Evolutionary conservation across 2,888 invertebrate species (phyloP), one percentile per base, ranked within the genome.

Genomic region (Drosophila anceps): DNA sequence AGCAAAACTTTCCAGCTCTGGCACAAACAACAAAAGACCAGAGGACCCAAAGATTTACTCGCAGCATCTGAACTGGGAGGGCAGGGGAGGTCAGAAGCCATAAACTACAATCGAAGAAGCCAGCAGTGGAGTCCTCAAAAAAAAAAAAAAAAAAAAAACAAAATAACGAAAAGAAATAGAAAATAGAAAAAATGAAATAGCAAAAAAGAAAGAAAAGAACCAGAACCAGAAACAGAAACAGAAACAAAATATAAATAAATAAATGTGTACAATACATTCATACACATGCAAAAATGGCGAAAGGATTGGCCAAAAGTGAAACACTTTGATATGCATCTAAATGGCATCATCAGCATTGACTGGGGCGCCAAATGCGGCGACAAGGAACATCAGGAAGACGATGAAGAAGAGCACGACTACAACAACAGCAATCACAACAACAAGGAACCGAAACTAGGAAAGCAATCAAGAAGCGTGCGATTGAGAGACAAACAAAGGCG

Each of bases 281-380:
- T 50, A 84, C 67, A 73, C 78, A 85, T 88, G 84, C 83, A 88
- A 81, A 85, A 88, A 80, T 76, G 69, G 81, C 86, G 73, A 88
- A 79, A 83, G 80, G 88, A 88, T 84, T 84, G 88, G 83, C 70
- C 88, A 81, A 88, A 87, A 84, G 83, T 85, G 81, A 88, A 88
- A 83, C 79, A 76, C 83, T 88, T 88, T 82, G 88, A 84, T 88
- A 84, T 84, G 84, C 83, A 84, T 84, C 84, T 88, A 88, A 88
- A 88, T 84, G 84, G 86, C 84, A 88, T 88, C 84, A 84, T 84
- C 84, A 84, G 85, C 88, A 85, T 88, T 71, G 82, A 70, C 70
- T 63, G 18, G 44, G 69, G 48, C 61, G 67, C 80, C 80, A 82
- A 80, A 82, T 76, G 76, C 80, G 76, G 60, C 61, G 70, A 79